phyloP scores from a whole-genome alignment of 64 coral and sea anemone species.

The Montipora efflorescens region DNA sequence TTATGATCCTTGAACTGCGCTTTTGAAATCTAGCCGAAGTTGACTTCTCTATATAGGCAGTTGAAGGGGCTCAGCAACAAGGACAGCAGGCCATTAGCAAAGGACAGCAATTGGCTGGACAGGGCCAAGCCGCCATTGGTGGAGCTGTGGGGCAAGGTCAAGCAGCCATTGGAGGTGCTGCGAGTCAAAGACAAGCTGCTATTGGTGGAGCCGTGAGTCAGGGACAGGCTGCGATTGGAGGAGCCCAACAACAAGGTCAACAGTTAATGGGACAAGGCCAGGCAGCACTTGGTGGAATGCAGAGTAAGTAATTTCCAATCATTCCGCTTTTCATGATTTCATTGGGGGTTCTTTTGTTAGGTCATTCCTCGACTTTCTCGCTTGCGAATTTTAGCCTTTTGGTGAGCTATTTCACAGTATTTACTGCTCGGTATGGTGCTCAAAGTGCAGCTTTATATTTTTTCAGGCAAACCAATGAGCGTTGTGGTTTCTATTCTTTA shows the following conservation, averaged over 20 bases:
- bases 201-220: conserved; percentile 47
- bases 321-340: background rate
- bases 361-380: background rate
- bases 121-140: conserved; percentile 50
- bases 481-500: background rate
- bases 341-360: background rate
- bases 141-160: conserved; percentile 45
- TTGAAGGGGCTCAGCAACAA: conserved; percentile 44
- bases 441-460: too few species aligned
- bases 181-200: conserved; percentile 52
- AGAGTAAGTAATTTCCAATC: background rate
- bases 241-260: conserved; percentile 65
- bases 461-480: too few species aligned
- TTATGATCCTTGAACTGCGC: too few species aligned
- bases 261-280: conserved; percentile 71
- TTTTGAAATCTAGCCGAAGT: too few species aligned
- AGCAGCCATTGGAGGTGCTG: conserved; percentile 24
- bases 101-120: conserved; percentile 57
- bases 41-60: background rate
- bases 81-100: conserved; percentile 23
- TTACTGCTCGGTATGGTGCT: too few species aligned
- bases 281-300: conserved; percentile 70
- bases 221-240: conserved; percentile 40
- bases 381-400: background rate
- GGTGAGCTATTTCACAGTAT: too few species aligned